phyloP scores from a whole-genome alignment of 2,113 vertebrate species.

The Sisor rabdophorus region DNA sequence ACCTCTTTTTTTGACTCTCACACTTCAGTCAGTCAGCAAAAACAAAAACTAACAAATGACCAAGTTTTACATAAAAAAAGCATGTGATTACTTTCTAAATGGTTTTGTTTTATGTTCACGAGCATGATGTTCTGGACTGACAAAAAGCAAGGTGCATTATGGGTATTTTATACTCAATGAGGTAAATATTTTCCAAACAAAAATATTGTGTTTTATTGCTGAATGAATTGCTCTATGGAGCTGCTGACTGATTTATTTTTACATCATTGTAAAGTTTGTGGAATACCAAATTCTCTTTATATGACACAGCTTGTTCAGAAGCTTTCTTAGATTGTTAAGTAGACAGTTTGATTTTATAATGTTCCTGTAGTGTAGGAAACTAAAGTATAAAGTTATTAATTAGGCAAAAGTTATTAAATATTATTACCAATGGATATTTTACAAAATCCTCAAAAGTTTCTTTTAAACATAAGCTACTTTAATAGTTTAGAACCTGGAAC shows the following conservation, averaged over 20 bases:
- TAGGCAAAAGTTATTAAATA: not conserved
- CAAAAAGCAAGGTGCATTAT: not conserved
- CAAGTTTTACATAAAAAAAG: not conserved
- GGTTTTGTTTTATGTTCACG: not conserved
- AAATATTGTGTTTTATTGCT: not conserved
- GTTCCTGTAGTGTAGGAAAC: not conserved
- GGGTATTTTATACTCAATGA: not conserved
- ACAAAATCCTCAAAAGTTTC: not conserved
- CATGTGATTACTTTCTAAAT: not conserved
- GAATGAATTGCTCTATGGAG: not conserved
- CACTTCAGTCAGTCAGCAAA: conserved; percentile 28
- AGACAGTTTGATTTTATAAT: not conserved
- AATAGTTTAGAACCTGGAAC: not conserved
- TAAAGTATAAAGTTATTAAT: not conserved
- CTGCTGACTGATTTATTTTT: not conserved
- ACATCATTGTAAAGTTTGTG: not conserved
- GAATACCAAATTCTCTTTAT: not conserved
- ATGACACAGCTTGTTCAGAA: not conserved
- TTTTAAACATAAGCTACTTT: no score
- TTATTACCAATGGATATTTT: not conserved
- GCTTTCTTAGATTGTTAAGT: not conserved
- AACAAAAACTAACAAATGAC: not conserved
- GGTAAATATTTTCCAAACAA: not conserved
- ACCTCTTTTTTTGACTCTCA: conserved; percentile 30
- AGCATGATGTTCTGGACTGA: not conserved